A percentile compares a stretch with the other conserved stretches of the same genome.
phyloP scores from a whole-genome alignment of 2,113 vertebrate genomes.

The Tursiops truncatus region DNA sequence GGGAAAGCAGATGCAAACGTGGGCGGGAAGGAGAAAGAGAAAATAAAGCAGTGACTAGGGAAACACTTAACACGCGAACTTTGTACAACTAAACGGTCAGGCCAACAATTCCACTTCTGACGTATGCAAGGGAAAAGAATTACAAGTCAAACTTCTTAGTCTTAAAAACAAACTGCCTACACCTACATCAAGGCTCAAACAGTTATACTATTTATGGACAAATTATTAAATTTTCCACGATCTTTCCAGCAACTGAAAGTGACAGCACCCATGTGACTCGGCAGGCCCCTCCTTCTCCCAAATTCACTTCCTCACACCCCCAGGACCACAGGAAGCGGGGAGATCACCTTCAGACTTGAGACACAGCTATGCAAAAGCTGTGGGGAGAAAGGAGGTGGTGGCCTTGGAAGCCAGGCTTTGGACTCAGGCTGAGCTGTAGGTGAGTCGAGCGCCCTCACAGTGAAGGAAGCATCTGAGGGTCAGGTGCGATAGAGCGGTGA shows the following conservation, averaged over 20 bases:
- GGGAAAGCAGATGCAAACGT: neutral
- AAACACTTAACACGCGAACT: rapidly evolving
- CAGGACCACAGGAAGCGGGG: neutral
- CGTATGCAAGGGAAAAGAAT: neutral
- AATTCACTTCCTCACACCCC: neutral
- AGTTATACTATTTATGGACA: too few relatives aligned
- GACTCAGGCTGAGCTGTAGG: neutral
- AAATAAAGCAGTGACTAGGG: rapidly evolving
- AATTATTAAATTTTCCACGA: neutral
- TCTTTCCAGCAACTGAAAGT: neutral
- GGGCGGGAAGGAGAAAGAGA: neutral
- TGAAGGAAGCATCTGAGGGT: rapidly evolving
- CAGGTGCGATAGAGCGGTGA: rapidly evolving
- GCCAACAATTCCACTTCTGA: neutral
- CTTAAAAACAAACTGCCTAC: neutral
- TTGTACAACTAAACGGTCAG: rapidly evolving
- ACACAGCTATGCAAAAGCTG: too few relatives aligned
- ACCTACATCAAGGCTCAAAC: neutral
- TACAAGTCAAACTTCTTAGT: neutral
- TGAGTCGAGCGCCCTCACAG: rapidly evolving
- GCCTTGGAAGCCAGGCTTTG: neutral
- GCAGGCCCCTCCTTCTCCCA: rapidly evolving
- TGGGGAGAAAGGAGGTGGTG: too few relatives aligned
- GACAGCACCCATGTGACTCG: rapidly evolving
- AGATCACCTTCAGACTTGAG: neutral